Base-by-base conservation (phyloP, 1,140 invertebrate genomes). In the Heliconius hermathena region DNA sequence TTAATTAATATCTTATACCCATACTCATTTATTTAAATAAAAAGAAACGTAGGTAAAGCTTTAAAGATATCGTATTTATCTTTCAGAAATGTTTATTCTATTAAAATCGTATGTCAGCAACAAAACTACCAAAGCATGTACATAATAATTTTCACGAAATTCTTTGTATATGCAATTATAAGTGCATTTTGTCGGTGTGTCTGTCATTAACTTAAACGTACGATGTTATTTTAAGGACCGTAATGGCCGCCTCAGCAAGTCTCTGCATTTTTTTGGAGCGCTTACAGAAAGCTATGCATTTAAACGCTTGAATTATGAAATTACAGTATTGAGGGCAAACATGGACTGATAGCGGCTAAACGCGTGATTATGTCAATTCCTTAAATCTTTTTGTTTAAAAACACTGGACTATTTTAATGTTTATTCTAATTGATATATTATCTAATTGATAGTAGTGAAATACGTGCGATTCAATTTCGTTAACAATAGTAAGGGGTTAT, bases 281-380 rank as follows among this genome's bases (percentile, higher is more conserved):
- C 90, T 93, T 90, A 92, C 92, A 88, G 91, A 94, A 92, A 93
- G 91, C 91, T 93, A 94, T 94, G 93, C 93, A 93, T 93, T 94
- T 94, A 93, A 94, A 93, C 93, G 93, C 91, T 89, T 93, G 88
- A 93, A 94, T 94, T 94, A 94, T 94, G 91, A 94, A 94, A 94
- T 94, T 94, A 92, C 89, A 90, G 91, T 92, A 93, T 94, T 88
- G 89, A 94, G 90, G 88, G 89, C 89, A 92, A 90, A 91, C 81
- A 74, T 77, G 81, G 74, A 71, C 78, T 82, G 76, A 84, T 77
- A 82, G 78, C 81, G 77, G 78, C 77, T 82, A 71, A 82, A 76
- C 79, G 78, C 76, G 78, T 72, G 80, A 74, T 84, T 81, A 81
- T 66, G 52, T 77, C 77, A 81, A 66, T 78, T 78, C 76, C 57